Evolutionary conservation across 2,797 vertebrate species (phyloP).

Genomic region (Gymnoscopelus braueri): DNA sequence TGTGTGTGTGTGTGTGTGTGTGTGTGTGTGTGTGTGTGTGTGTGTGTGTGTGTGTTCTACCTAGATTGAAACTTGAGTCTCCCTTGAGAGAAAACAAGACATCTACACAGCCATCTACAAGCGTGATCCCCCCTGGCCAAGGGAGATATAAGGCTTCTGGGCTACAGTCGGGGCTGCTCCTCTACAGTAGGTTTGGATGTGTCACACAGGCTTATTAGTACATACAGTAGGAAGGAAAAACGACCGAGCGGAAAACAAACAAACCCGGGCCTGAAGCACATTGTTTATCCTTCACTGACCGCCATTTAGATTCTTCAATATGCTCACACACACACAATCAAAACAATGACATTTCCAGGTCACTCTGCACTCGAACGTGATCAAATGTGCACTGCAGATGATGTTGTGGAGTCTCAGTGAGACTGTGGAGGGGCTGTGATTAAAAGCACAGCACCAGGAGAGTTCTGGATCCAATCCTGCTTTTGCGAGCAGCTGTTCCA

Average conservation of each 20-base stretch:
- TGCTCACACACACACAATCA: slow-evolving; percentile 41
- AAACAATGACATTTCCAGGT: slow-evolving; percentile 61
- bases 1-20: too few species aligned
- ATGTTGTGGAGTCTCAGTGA: slow-evolving; percentile 34
- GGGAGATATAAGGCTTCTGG: too few species aligned
- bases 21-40: too few species aligned
- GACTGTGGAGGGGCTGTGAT: slow-evolving; percentile 29
- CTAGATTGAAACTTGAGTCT: too few species aligned
- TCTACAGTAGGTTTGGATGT: slow-evolving; percentile 39
- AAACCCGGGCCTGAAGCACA: slow-evolving; percentile 46
- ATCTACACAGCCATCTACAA: too few species aligned
- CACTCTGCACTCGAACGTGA: slow-evolving; percentile 39
- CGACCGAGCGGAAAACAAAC: slow-evolving; percentile 57
- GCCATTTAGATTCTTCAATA: slow-evolving; percentile 63
- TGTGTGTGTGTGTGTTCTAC: too few species aligned
- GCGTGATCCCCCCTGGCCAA: too few species aligned
- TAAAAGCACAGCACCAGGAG: slow-evolving; percentile 42
- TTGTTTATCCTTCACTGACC: slow-evolving; percentile 47
- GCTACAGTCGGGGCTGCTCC: slow-evolving; percentile 12
- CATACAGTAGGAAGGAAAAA: slow-evolving; percentile 31
- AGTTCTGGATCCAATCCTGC: slow-evolving; percentile 62
- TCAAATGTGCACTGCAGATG: slow-evolving; percentile 29
- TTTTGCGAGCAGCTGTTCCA: slow-evolving; percentile 61
- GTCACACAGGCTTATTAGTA: slow-evolving; percentile 63
- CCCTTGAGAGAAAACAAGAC: too few species aligned